A percentile compares a stretch with the other conserved stretches of the same genome.
Evolutionary conservation across 2,797 vertebrate genomes (phyloP).

Genomic region (Ciconia nigra): DNA sequence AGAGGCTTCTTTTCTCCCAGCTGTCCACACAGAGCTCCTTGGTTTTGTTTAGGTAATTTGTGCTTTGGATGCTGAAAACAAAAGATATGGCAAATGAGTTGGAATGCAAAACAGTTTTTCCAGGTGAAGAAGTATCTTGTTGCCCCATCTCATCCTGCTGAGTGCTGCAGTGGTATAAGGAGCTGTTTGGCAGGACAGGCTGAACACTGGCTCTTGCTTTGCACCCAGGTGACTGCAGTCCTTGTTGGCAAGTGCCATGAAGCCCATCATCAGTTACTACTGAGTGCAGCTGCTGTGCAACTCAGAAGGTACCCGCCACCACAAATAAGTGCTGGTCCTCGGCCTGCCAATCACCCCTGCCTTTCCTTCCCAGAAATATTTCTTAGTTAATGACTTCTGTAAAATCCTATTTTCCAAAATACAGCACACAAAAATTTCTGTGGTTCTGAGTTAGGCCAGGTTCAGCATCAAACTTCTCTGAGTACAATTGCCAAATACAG

Average conservation of each 20-base stretch:
- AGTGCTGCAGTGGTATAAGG: background rate
- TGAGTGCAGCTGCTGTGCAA: background rate
- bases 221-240: background rate
- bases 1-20: background rate
- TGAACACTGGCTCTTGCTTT: background rate
- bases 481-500: background rate
- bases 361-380: background rate
- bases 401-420: background rate
- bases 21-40: background rate
- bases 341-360: background rate
- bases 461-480: background rate
- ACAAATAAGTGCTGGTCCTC: background rate
- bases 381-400: background rate
- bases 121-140: background rate
- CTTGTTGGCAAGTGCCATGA: too few relatives aligned
- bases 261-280: background rate
- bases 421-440: background rate
- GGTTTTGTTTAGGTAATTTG: background rate
- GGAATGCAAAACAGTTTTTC: background rate
- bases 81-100: background rate
- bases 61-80: background rate
- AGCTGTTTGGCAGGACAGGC: background rate
- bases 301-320: background rate
- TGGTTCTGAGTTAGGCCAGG: background rate
- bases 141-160: background rate